These are phyloP conservation scores for Murina feae DNA, from an alignment of 2,113 vertebrate genomes.

Conservation along the genomic window DNA sequence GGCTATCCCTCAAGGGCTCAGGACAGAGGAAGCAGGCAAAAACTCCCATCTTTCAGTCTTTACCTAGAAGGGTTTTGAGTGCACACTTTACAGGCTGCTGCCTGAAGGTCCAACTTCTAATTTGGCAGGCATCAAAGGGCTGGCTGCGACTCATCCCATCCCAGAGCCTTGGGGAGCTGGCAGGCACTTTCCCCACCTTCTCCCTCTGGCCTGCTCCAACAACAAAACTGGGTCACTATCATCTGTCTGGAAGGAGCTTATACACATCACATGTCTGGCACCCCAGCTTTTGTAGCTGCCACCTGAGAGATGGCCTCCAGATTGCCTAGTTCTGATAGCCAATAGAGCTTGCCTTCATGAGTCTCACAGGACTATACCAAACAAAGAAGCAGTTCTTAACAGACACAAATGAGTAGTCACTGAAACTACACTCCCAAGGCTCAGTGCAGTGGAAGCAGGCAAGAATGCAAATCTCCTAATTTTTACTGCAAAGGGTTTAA, in stretches of 20 bases:
- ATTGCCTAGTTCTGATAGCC: neutral
- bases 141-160: neutral
- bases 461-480: neutral
- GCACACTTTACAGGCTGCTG: neutral
- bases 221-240: neutral
- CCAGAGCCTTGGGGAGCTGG: neutral
- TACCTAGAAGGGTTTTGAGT: neutral
- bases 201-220: neutral
- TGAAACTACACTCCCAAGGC: neutral
- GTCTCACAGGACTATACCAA: neutral
- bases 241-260: neutral
- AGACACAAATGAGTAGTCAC: neutral
- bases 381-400: neutral
- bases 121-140: neutral
- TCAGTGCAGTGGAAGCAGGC: neutral
- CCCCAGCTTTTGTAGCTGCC: neutral
- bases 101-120: neutral
- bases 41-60: neutral
- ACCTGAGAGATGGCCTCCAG: neutral
- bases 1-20: neutral
- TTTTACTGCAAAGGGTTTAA: neutral
- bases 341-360: neutral
- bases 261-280: neutral
- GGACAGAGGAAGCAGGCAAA: neutral
- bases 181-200: too few relatives aligned